Evolutionary conservation across 2,113 vertebrate species (phyloP).

Genomic region (Rhineura floridana): DNA sequence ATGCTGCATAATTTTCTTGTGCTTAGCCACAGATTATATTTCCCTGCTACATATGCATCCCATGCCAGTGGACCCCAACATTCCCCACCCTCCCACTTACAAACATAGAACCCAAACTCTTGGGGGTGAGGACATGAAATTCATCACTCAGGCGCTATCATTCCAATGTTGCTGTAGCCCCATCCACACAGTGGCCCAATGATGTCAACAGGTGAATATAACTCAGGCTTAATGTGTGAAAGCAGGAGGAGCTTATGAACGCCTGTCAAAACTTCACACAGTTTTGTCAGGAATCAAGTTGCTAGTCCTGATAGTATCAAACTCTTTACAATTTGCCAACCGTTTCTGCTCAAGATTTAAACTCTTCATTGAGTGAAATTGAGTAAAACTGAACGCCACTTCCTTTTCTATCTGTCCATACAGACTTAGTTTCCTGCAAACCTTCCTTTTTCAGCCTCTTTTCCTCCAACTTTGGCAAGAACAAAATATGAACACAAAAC

Average conservation of each 20-base stretch:
- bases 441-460: neutral
- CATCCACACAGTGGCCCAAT: neutral
- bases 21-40: conserved; percentile 33
- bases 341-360: neutral
- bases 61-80: neutral
- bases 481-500: neutral
- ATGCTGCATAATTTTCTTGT: conserved; percentile 6
- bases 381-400: no score
- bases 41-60: conserved; percentile 13
- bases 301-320: neutral
- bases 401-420: neutral
- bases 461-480: neutral
- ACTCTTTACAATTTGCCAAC: neutral
- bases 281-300: neutral
- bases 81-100: neutral
- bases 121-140: neutral
- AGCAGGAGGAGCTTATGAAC: neutral
- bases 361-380: no score
- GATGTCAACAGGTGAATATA: neutral
- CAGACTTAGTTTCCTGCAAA: neutral
- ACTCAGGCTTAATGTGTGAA: neutral
- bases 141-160: neutral
- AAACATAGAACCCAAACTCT: neutral
- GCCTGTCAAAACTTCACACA: neutral
- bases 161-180: neutral